These are phyloP conservation scores for Aplocera efformata DNA, from an alignment of 2,888 invertebrate species.

Conservation along the genomic window DNA sequence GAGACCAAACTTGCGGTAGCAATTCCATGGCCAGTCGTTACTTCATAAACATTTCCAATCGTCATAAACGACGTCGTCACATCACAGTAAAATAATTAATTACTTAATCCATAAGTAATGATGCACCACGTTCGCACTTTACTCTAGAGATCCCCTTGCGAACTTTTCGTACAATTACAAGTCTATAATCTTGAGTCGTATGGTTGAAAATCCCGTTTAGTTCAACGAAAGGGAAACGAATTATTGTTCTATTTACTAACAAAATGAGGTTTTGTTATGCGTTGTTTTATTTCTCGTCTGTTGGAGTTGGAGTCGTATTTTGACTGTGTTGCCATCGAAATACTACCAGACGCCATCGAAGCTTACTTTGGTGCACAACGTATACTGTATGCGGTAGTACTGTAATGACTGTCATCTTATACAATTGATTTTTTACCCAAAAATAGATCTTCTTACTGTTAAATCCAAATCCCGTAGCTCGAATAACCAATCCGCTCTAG, in stretches of 20 bases:
- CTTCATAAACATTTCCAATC: slow-evolving; percentile 20
- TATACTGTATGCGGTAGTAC: no score
- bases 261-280: slow-evolving; percentile 10
- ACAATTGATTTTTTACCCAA: no score
- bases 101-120: slow-evolving; percentile 23
- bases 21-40: neutral
- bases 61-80: slow-evolving; percentile 27
- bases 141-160: slow-evolving; percentile 19
- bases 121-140: slow-evolving; percentile 11
- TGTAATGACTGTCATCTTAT: no score
- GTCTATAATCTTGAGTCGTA: neutral
- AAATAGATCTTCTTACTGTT: slow-evolving; percentile 1
- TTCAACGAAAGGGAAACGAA: slow-evolving; percentile 5
- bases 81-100: slow-evolving; percentile 27
- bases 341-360: slow-evolving; percentile 18
- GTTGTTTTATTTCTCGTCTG: slow-evolving; percentile 14
- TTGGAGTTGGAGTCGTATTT: slow-evolving; percentile 4
- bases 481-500: slow-evolving; percentile 7
- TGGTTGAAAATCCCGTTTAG: neutral
- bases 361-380: slow-evolving; percentile 38
- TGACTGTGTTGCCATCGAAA: neutral
- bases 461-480: slow-evolving; percentile 9
- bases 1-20: slow-evolving; percentile 3
- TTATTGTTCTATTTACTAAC: slow-evolving; percentile 8
- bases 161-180: slow-evolving; percentile 10